Base-by-base conservation (phyloP, 2,888 invertebrate genomes). In the Odontocolon sp. region DNA sequence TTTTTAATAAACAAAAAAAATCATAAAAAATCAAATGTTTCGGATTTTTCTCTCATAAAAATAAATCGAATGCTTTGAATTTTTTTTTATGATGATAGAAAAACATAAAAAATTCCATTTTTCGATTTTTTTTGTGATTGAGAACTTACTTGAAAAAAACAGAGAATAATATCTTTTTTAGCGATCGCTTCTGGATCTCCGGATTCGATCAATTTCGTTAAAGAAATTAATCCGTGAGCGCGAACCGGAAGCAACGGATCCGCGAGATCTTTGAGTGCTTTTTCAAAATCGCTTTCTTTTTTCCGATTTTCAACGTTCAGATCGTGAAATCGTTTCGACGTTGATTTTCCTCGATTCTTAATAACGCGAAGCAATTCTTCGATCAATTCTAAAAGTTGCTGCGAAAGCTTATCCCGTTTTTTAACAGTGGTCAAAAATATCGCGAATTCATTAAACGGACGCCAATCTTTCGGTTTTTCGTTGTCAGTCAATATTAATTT, bases 171-270 rank as follows among this genome's bases (percentile, higher is more conserved):
- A 79, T 94, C 92, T 84, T 94, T 94, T 81, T 94, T 93, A 1
- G 93, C 92, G 76, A 94, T 86, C 6, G 94, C 92, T 83, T 94
- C 93, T 23, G 91, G 82, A 90, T 97, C 94, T 79, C 92, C 92
- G 14, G 90, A 90, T 84, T 94, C 93, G 57, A 97, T 92, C n/a
- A 97, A 91, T 90, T 94, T 95, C 11, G 93, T 93, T 11, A 97
- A 89, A 56, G 93, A 91, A 81, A 96, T 93, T 36, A 97, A 91
- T 4, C 95, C 97, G 90, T 97, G 97, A 8, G 95, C 97, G 87
- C 95, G 92, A 0, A 95, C 93, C n/a, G 97, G 97, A 52, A 97
- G 88, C 69, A 95, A 87, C 23, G 94, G 92, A 91, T 96, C 95
- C 84, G 93, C 93, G 16, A 95, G 91, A 88, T 96, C 94, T 59